These are phyloP conservation scores for Enhydra lutris DNA, from an alignment of 2,113 vertebrate species.

Conservation along the genomic window DNA sequence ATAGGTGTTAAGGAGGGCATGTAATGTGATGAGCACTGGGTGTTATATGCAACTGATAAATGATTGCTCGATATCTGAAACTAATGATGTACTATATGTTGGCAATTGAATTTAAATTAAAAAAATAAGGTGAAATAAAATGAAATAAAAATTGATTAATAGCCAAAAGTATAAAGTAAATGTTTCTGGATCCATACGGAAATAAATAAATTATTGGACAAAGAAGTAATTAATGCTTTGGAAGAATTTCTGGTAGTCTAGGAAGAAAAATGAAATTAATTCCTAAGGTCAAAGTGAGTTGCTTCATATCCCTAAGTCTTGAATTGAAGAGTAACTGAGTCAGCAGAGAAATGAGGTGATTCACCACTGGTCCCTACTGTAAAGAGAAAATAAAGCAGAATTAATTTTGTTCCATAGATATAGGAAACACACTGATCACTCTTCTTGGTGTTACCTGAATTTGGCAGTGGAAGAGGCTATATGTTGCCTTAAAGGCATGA, in stretches of 20 bases:
- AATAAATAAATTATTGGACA: not conserved
- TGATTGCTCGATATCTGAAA: not conserved
- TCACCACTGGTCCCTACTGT: not conserved
- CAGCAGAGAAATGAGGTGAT: not conserved
- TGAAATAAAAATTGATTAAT: not conserved
- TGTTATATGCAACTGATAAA: not conserved
- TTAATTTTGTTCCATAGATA: not conserved
- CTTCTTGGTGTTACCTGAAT: not conserved
- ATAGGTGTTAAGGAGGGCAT: not conserved
- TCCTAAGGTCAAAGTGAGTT: not conserved
- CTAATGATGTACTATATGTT: not conserved
- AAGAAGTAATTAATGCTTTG: not conserved
- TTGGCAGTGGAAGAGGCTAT: not conserved
- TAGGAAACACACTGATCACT: not conserved
- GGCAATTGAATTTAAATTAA: not conserved
- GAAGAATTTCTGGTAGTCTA: not conserved
- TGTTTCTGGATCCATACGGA: not conserved
- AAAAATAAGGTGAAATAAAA: not conserved
- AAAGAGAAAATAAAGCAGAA: not conserved
- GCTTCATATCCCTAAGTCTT: not conserved
- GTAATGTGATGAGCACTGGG: not conserved
- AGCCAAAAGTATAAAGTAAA: not conserved
- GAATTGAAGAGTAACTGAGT: not conserved
- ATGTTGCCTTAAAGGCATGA: not conserved
- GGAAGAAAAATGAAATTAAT: not conserved